A percentile compares a stretch with the other conserved stretches of the same genome.
These are phyloP conservation scores for Drosophila kepulauana DNA, from an alignment of 1,140 invertebrate genomes.

Conservation along the genomic window DNA sequence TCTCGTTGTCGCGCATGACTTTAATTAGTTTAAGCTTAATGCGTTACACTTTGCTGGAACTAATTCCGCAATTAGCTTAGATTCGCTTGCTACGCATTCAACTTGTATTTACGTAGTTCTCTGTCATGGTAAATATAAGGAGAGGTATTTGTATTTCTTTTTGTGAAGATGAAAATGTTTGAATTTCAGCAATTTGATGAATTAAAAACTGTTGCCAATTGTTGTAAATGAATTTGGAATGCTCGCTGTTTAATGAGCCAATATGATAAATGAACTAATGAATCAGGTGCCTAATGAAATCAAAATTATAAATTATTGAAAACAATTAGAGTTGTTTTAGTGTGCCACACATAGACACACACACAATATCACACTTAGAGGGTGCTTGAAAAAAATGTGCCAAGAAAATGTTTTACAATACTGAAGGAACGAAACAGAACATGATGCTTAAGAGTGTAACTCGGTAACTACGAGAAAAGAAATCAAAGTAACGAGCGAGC, in stretches of 20 bases:
- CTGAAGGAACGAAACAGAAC: constrained; percentile 35
- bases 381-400: constrained; percentile 50
- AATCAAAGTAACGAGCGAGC: constrained; percentile 63
- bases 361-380: constrained; percentile 37
- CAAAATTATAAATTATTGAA: neutral
- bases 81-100: neutral
- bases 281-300: constrained; percentile 18
- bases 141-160: constrained; percentile 22
- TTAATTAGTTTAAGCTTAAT: too few species aligned
- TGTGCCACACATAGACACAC: constrained; percentile 31
- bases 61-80: neutral
- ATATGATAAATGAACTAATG: constrained; percentile 47
- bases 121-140: neutral
- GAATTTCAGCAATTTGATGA: constrained; percentile 36
- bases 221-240: constrained; percentile 51
- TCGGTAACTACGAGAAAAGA: constrained; percentile 50
- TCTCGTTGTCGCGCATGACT: neutral
- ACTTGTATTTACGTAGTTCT: neutral
- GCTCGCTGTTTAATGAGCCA: constrained; percentile 51
- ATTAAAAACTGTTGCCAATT: constrained; percentile 48
- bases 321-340: neutral
- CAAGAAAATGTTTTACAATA: constrained; percentile 33
- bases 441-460: constrained; percentile 53
- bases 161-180: constrained; percentile 62
- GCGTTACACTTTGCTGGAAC: neutral